phyloP scores from a whole-genome alignment of 2,113 vertebrate genomes.

The Passerina amoena region DNA sequence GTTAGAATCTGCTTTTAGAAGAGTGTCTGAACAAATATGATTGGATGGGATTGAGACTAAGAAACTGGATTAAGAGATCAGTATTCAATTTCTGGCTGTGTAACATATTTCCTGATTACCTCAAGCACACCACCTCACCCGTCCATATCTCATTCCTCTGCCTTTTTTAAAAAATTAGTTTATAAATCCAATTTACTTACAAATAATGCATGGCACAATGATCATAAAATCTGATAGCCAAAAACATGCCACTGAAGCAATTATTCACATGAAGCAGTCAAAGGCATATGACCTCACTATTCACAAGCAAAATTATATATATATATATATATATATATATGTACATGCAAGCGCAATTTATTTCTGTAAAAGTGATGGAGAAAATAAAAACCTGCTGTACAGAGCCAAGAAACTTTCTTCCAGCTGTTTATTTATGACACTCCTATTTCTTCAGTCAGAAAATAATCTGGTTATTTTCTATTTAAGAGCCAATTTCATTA shows the following conservation, averaged over 20 bases:
- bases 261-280: background rate
- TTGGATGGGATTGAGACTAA: background rate
- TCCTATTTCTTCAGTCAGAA: background rate
- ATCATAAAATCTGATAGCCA: background rate
- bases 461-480: background rate
- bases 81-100: background rate
- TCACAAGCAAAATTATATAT: background rate
- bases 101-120: background rate
- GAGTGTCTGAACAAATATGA: background rate
- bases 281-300: background rate
- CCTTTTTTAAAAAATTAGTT: background rate
- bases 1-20: background rate
- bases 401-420: background rate
- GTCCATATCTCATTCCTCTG: background rate
- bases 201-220: background rate
- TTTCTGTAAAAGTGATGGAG: background rate
- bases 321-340: no score
- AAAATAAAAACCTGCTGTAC: background rate
- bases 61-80: background rate
- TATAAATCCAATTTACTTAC: background rate
- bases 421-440: background rate
- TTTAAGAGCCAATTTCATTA: background rate
- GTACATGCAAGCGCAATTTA: background rate
- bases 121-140: background rate
- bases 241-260: background rate